A percentile compares a stretch with the other conserved stretches of the same genome.
Conservation (phyloP, 2,888 invertebrate genomes). For the Caenorhabditis becei region DNA sequence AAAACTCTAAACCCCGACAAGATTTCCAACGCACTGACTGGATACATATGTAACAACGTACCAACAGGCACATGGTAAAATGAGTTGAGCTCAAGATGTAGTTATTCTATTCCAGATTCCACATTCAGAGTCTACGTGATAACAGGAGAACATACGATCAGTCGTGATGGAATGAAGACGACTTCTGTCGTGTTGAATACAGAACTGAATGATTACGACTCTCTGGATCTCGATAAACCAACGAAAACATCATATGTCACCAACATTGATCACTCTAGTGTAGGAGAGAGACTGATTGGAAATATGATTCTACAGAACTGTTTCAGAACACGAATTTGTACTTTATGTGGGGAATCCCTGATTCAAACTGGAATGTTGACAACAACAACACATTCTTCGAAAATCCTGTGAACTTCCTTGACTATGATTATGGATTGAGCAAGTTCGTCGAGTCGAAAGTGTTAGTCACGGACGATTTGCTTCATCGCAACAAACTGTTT, state of each 20-base stretch:
- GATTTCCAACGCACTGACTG: neutral
- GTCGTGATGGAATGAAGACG: neutral
- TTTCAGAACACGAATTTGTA: slow-evolving; percentile 15
- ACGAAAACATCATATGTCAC: slow-evolving; percentile 13
- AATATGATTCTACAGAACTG: too few species aligned
- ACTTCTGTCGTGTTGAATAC: slow-evolving; percentile 17
- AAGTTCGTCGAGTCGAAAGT: too few species aligned
- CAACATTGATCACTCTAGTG: neutral
- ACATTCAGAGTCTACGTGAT: slow-evolving; percentile 17
- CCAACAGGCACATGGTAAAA: slow-evolving; percentile 6
- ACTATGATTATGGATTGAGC: neutral
- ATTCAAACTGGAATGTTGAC: neutral
- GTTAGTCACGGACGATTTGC: too few species aligned
- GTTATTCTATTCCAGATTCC: neutral
- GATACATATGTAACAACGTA: slow-evolving; percentile 14
- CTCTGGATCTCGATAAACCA: neutral
- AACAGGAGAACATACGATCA: neutral
- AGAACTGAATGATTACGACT: neutral
- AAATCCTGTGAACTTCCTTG: neutral
- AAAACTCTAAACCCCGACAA: neutral
- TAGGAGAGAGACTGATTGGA: too few species aligned
- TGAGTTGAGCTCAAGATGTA: neutral
- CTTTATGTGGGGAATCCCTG: slow-evolving; percentile 9
- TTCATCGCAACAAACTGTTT: too few species aligned
- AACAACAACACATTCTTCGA: slow-evolving; percentile 8